A percentile compares a stretch with the other conserved stretches of the same genome.
Conservation (phyloP, 1,140 invertebrate species). For the Hyles euphorbiae region DNA sequence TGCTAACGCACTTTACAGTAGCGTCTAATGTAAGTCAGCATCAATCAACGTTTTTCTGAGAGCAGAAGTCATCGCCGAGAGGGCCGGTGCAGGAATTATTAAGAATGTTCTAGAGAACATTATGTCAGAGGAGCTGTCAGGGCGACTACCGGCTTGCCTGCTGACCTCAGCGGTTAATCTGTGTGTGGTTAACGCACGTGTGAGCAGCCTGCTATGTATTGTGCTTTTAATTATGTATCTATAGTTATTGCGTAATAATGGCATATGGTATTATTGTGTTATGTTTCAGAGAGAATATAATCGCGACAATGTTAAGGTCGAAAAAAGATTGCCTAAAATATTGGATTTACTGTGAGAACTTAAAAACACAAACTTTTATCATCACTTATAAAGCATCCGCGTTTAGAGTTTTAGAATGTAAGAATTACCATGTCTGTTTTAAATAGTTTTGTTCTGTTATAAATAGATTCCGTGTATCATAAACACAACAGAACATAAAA, state of each 20-base stretch:
- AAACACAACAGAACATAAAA: too few species aligned
- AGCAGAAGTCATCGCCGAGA: constrained; percentile 14
- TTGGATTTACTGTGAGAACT: too few species aligned
- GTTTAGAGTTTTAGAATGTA: background rate
- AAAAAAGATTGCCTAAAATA: too few species aligned
- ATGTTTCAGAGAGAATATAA: too few species aligned
- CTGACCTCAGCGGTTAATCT: constrained; percentile 22
- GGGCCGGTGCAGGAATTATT: constrained; percentile 26
- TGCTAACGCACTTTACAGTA: constrained; percentile 4
- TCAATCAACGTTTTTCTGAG: constrained; percentile 12
- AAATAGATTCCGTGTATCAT: too few species aligned
- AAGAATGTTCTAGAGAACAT: constrained; percentile 58
- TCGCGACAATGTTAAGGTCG: too few species aligned
- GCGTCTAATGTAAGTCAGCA: constrained; percentile 5
- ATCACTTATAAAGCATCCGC: too few species aligned
- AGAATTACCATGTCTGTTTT: background rate
- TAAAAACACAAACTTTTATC: too few species aligned
- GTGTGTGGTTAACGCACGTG: constrained; percentile 4
- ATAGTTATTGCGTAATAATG: background rate
- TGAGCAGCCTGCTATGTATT: background rate
- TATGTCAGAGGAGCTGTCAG: constrained; percentile 54
- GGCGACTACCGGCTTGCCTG: constrained; percentile 30
- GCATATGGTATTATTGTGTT: too few species aligned
- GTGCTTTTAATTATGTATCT: background rate
- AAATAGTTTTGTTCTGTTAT: background rate